Conservation (phyloP, 2,888 invertebrate species). For the Calliphora vomitoria region DNA sequence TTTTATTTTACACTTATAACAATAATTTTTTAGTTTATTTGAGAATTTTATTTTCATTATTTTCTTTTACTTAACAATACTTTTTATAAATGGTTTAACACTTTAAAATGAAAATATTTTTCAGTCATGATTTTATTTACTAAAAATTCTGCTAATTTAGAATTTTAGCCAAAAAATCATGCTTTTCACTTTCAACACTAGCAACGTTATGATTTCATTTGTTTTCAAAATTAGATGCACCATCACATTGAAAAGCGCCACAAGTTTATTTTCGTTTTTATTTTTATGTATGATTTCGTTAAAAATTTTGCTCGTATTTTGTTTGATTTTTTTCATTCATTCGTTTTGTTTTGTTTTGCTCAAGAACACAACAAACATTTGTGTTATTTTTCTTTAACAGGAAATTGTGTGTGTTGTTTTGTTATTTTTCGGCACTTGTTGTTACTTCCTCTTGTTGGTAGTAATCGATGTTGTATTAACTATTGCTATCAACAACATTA, state of each 20-base stretch:
- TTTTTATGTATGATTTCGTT: constrained; percentile 16
- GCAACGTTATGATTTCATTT: constrained; percentile 52
- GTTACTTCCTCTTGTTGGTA: constrained; percentile 36
- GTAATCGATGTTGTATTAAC: constrained; percentile 1
- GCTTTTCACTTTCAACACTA: constrained; percentile 40
- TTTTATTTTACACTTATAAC: constrained; percentile 8
- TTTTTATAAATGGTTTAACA: neutral
- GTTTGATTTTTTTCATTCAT: constrained; percentile 5
- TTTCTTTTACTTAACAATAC: neutral
- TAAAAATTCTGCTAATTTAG: constrained; percentile 14
- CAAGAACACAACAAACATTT: constrained; percentile 22
- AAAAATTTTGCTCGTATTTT: constrained; percentile 21
- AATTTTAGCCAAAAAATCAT: constrained; percentile 64
- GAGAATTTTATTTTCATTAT: neutral
- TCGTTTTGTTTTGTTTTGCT: constrained; percentile 20
- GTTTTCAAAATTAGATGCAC: constrained; percentile 16
- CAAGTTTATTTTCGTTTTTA: constrained; percentile 46
- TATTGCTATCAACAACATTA: constrained; percentile 33
- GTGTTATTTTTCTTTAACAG: neutral
- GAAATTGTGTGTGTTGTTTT: constrained; percentile 51
- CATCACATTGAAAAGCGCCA: constrained; percentile 37
- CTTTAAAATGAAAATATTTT: constrained; percentile 3
- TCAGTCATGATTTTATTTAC: constrained; percentile 59
- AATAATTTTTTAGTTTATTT: constrained; percentile 15
- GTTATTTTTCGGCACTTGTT: constrained; percentile 55